These are phyloP conservation scores for Hydractinia echinata DNA, from an alignment of 30 jellyfish, hydroid and myxozoan genomes.

Conservation along the genomic window DNA sequence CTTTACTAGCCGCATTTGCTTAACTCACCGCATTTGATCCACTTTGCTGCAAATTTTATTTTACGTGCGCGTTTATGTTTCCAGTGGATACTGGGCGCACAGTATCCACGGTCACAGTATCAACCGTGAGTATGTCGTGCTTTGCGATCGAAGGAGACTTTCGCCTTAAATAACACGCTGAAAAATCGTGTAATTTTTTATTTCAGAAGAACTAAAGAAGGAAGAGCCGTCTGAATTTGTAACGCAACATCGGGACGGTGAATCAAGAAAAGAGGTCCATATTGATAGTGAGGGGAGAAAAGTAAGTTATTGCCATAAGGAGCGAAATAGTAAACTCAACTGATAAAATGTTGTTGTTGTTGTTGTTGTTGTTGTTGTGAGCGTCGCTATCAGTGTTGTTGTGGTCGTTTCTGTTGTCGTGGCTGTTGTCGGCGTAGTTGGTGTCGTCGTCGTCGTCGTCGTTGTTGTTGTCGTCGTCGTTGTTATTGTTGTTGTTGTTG, in stretches of 20 bases:
- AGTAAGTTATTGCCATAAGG: background rate
- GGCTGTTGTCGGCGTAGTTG: too few relatives aligned
- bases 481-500: too few relatives aligned
- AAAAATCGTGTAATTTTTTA: background rate
- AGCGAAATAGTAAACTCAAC: too few relatives aligned
- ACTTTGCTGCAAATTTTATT: too few relatives aligned
- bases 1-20: too few relatives aligned
- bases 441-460: too few relatives aligned
- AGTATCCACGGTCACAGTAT: background rate
- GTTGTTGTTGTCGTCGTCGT: too few relatives aligned
- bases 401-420: too few relatives aligned
- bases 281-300: slow-evolving; percentile 3
- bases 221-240: background rate
- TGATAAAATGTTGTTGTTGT: background rate
- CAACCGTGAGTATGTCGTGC: background rate
- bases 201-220: background rate
- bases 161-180: background rate
- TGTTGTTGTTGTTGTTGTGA: background rate
- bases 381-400: too few relatives aligned
- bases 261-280: background rate
- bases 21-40: too few relatives aligned
- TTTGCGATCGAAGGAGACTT: background rate
- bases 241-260: background rate
- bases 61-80: too few relatives aligned
- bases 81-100: too few relatives aligned